Evolutionary conservation across 2,888 invertebrate species (phyloP), one percentile per base, ranked within the genome.

Genomic region (Helleia helle): DNA sequence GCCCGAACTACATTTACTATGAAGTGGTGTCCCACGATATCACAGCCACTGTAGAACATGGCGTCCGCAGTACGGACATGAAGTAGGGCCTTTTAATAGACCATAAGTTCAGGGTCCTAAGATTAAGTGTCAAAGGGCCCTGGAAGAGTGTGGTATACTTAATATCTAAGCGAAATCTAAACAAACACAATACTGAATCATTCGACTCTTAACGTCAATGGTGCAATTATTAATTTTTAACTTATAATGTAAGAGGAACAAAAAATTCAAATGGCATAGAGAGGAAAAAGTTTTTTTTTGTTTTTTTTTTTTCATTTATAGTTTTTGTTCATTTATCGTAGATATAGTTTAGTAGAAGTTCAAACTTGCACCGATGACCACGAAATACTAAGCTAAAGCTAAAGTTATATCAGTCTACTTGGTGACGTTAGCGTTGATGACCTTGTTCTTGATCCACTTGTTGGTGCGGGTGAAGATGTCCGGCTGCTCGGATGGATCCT

Each of bases 381-480:
- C n/a, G n/a, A 18, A 46, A 41, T 37, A 42, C 37, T 39, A 43
- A 46, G 47, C 28, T 36, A 48, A 43, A 46, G 47, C 28, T 36
- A 48, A 40, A 40, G 12, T 18, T 36, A 36, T 15, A 36, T 37
- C 37, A 48, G 49, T 54, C 54, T 71, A 76, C 51, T 73, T 74
- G 36, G 73, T 72, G 40, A 56, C 50, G 51, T 76, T 73, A 22
- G 58, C 62, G 34, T 59, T 56, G 49, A 52, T 56, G 30, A 83
- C 81, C 56, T 74, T 79, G 49, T 70, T 72, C 55, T 81, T 83
- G 47, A 84, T 66, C 84, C 84, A 85, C 38, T 74, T 79, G 54
- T 63, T 83, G 40, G 84, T 85, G 42, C 81, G 72, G 0, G 79
- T 73, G 1, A 86, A 53, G 18, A 86, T 75, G 51, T 83, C 83